These are phyloP conservation scores for Caprella mutica DNA, from an alignment of 2,888 invertebrate genomes.

Conservation along the genomic window DNA sequence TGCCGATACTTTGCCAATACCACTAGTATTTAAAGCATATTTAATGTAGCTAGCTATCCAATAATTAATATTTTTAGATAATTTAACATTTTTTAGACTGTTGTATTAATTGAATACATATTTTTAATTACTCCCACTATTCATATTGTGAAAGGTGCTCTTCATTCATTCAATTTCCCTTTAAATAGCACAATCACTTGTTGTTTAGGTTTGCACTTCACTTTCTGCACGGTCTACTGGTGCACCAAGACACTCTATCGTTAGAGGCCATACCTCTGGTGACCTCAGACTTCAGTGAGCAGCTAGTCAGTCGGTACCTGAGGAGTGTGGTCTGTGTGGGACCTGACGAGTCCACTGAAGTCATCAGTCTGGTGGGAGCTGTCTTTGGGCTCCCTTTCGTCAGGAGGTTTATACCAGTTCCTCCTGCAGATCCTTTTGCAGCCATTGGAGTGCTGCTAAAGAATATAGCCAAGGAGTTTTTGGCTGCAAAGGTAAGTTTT, in stretches of 20 bases:
- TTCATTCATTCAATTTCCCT: no score
- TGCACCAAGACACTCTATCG: not conserved
- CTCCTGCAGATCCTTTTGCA: slow-evolving; percentile 3
- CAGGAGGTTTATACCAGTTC: not conserved
- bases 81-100: no score
- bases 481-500: not conserved
- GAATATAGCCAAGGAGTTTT: not conserved
- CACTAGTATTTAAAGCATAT: no score
- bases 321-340: not conserved
- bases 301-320: not conserved
- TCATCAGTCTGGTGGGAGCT: not conserved
- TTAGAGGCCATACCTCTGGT: not conserved
- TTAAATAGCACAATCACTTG: no score
- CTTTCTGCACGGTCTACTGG: not conserved
- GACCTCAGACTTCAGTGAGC: not conserved
- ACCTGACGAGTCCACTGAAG: not conserved
- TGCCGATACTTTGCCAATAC: no score
- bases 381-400: not conserved
- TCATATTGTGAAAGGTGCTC: no score
- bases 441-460: slow-evolving; percentile 1
- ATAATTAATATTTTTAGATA: no score
- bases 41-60: no score
- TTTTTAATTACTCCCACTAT: no score
- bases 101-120: no score
- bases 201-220: not conserved